A percentile compares a stretch with the other conserved stretches of the same genome.
Conservation (phyloP, 2,113 vertebrate species). For the Anas platyrhynchos region DNA sequence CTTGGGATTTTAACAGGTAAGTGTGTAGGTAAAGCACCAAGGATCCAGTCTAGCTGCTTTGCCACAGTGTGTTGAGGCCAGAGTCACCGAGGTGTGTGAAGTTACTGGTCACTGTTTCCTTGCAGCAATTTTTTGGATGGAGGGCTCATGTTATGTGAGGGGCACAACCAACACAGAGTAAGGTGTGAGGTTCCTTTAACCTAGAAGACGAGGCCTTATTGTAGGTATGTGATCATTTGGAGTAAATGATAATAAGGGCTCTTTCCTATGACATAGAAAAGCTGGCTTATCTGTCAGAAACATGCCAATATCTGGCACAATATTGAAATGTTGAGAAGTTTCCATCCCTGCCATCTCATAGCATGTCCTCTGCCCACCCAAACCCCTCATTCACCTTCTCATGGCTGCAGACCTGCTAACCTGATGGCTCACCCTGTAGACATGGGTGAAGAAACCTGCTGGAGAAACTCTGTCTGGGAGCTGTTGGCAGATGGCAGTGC, state of each 20-base stretch:
- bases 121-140: background rate
- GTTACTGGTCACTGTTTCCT: background rate
- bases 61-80: background rate
- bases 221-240: background rate
- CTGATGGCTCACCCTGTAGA: background rate
- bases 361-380: background rate
- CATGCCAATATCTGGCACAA: background rate
- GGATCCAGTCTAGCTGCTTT: background rate
- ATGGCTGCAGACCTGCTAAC: background rate
- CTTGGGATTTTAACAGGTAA: background rate
- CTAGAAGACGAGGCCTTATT: background rate
- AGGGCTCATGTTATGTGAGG: background rate
- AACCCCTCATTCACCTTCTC: rapidly evolving
- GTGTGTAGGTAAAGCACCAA: background rate
- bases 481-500: background rate
- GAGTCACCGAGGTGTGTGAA: background rate
- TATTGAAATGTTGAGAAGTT: background rate
- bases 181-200: background rate
- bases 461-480: background rate
- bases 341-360: background rate
- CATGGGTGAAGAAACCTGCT: background rate
- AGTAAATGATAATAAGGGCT: background rate
- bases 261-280: background rate
- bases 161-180: background rate
- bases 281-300: background rate